Base-by-base conservation (phyloP, 2,888 invertebrate species). In the Drosophila mercatorum region DNA sequence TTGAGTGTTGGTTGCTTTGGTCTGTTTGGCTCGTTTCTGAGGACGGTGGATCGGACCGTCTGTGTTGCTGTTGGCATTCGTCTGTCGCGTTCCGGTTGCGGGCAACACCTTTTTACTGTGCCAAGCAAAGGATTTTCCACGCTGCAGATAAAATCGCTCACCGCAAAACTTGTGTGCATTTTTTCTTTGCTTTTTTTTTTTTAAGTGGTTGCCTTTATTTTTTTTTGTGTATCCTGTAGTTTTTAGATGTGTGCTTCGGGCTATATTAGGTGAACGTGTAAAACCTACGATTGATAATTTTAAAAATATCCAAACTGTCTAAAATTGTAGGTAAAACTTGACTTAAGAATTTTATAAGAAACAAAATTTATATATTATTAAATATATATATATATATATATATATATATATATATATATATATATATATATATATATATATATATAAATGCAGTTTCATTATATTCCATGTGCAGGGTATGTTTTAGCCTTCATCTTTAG, bases 71-170 rank as follows among this genome's bases (percentile, higher is more conserved):
- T 47, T 72, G 49, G 51, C 65, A 62, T 52, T 68, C 53, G 72
- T 61, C 66, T 76, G 74, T 71, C 81, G 81, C 76, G 70, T 81
- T 86, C 81, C 83, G 71, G 70, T 78, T 86, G 78, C 73, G 74
- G 69, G 69, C 72, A 76, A 83, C 88, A 88, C 88, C 88, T 84
- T 83, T 80, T 67, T 59, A 46, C 38, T 12, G 41, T 55, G 67
- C 73, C 63, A 68, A 52, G 68, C 59, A 79, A 77, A 69, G 78
- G 72, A 88, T 75, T 86, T 83, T 60, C 77, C 69, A 67, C 49
- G 72, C 64, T 78, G 75, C 85, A 77, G 72, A 87, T 81, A 87
- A 84, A 81, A 73, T 70, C 71, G 78, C 44, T 72, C 69, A 78
- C 72, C 72, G 57, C 70, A 76, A 74, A 78, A 71, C 70, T 80